Percentiles rank a stretch among this genome's conserved stretches.
These are phyloP conservation scores for Tryphoninae sp. DNA, from an alignment of 2,888 invertebrate species.

Conservation along the genomic window DNA sequence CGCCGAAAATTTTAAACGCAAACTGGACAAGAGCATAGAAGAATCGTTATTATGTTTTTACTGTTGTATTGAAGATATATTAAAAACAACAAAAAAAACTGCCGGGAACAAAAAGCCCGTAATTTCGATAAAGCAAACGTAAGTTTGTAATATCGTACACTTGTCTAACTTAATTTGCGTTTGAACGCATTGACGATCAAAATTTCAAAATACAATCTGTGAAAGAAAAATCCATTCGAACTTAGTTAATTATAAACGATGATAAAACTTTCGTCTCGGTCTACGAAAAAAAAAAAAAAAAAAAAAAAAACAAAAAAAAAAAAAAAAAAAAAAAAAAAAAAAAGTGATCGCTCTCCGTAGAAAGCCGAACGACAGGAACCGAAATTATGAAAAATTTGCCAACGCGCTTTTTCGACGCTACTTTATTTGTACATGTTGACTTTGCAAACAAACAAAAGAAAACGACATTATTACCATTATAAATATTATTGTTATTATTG, in stretches of 20 bases:
- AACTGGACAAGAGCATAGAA: neutral
- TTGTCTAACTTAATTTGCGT: slow-evolving; percentile 67
- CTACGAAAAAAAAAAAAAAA: slow-evolving; percentile 10
- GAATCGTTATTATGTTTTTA: slow-evolving; percentile 1
- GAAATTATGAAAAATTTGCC: slow-evolving; percentile 15
- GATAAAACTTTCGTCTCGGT: no score
- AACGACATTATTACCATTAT: neutral
- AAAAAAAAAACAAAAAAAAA: neutral
- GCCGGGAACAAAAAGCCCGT: slow-evolving; percentile 36
- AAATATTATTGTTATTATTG: neutral
- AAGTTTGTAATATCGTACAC: slow-evolving; percentile 70
- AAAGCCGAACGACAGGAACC: neutral
- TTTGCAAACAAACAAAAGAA: slow-evolving; percentile 25
- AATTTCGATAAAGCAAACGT: slow-evolving; percentile 52
- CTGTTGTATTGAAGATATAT: slow-evolving; percentile 20
- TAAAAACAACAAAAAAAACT: slow-evolving; percentile 5
- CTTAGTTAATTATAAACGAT: no score
- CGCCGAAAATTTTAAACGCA: neutral
- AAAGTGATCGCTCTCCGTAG: neutral
- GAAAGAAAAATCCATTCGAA: neutral
- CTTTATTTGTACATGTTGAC: slow-evolving; percentile 41
- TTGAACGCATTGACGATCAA: slow-evolving; percentile 28
- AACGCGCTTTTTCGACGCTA: slow-evolving; percentile 48
- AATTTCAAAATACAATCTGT: neutral
- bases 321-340: neutral